Conservation (phyloP, 2,113 vertebrate species). For the Lichenostomus cassidix region DNA sequence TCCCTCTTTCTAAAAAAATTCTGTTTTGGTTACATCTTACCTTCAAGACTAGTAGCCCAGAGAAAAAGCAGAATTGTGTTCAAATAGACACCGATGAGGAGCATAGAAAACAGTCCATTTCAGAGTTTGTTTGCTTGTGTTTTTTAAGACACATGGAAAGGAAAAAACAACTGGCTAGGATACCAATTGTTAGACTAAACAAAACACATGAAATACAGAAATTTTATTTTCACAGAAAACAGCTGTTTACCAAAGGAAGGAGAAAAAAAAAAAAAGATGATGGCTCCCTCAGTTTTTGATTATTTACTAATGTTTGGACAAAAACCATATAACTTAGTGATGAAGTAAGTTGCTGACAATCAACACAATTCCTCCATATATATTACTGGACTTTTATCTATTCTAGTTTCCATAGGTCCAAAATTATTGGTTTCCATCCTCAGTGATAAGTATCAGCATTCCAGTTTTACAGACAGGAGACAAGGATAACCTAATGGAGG, state of each 20-base stretch:
- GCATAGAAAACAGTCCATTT: not conserved
- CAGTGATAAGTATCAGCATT: not conserved
- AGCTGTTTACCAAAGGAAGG: not conserved
- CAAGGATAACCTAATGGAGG: not conserved
- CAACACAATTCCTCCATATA: not conserved
- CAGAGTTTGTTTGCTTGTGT: not conserved
- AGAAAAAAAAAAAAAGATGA: not conserved
- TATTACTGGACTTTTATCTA: not conserved
- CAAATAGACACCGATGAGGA: not conserved
- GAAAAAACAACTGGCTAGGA: constrained; percentile 6
- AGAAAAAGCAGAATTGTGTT: not conserved
- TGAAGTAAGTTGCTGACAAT: not conserved
- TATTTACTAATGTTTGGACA: not conserved
- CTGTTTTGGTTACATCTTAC: not conserved
- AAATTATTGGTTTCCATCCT: not conserved
- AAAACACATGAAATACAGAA: not conserved
- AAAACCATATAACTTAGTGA: not conserved
- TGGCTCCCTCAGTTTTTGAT: not conserved
- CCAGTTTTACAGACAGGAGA: not conserved
- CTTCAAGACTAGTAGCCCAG: not conserved
- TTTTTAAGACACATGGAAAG: not conserved
- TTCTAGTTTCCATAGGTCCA: not conserved
- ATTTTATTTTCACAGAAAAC: not conserved
- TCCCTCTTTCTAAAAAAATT: not conserved
- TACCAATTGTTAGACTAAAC: not conserved